Evolutionary conservation across 1,140 invertebrate species (phyloP), one percentile per base, ranked within the genome.

Genomic region (Drosophila orena): DNA sequence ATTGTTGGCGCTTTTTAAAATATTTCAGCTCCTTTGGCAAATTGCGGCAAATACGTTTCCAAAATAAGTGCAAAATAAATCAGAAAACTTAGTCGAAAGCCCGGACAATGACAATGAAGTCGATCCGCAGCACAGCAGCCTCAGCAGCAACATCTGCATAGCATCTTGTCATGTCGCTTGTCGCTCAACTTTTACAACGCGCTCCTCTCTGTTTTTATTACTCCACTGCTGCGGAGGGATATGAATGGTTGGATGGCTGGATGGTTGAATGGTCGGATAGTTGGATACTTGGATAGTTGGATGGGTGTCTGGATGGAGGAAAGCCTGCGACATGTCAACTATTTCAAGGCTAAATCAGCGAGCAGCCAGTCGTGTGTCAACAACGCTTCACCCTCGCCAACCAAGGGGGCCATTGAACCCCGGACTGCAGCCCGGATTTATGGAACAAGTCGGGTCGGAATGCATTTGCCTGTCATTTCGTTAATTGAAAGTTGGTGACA

Each of bases 261-360:
- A 30, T 30, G 30, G 8, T 30, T 8, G 65, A 47, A 70, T 70
- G 42, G 66, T 20, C 46, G 62, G 30, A 47, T 61, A 43, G 24
- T 35, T 27, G 40, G 30, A 14, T 14, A n/a, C n/a, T n/a, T n/a
- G 57, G 56, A 40, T 47, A 38, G 34, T 59, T 47, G 61, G 56
- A 47, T 47, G 34, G 8, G 8, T 8, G 30, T 24, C 54, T 42
- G 22, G 15, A 12, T 52, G 30, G n/a, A 37, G 40, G 55, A 68
- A 68, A 56, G 61, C 65, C 70, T 74, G 71, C 70, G 70, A 74
- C 58, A 74, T 74, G 70, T 74, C 71, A 74, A 74, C 71, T 74
- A 74, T 74, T 74, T 74, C 71, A 74, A 74, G 71, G 71, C 71
- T 74, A 74, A 74, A 74, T 74, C 71, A 74, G 50, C 59, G 71